Evolutionary conservation across 2,888 invertebrate genomes (phyloP).

Genomic region (Melinaea marsaeus): DNA sequence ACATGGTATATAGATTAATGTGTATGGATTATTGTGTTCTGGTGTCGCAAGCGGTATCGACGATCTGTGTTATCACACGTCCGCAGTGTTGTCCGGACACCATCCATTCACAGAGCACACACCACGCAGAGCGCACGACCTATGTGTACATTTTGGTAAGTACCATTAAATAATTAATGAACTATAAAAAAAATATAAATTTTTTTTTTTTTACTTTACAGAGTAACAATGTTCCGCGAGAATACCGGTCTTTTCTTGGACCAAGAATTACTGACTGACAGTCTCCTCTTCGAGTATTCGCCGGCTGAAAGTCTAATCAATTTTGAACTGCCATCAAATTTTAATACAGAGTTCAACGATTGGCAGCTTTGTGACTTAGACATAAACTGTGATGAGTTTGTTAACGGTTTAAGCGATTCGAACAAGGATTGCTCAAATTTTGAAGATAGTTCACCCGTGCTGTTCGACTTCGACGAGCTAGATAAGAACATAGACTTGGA

Average conservation of each 20-base stretch:
- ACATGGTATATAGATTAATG: slow-evolving; percentile 35
- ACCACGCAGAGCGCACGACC: slow-evolving; percentile 46
- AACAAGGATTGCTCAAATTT: slow-evolving; percentile 53
- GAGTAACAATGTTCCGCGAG: slow-evolving; percentile 60
- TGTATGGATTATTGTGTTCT: slow-evolving; percentile 9
- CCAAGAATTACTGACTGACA: slow-evolving; percentile 60
- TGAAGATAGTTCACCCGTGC: slow-evolving; percentile 46
- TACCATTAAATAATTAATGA: slow-evolving; percentile 10
- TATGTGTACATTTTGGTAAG: slow-evolving; percentile 25
- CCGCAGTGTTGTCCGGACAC: slow-evolving; percentile 63
- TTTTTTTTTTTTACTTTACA: slow-evolving; percentile 39
- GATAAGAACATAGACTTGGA: slow-evolving; percentile 63
- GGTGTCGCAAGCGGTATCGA: slow-evolving; percentile 43
- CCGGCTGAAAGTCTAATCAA: slow-evolving; percentile 70
- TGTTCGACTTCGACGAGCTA: slow-evolving; percentile 65
- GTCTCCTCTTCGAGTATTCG: slow-evolving; percentile 65
- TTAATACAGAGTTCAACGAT: slow-evolving; percentile 51
- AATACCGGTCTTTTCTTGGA: slow-evolving; percentile 51
- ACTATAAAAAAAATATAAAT: background rate
- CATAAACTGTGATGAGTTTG: slow-evolving; percentile 62
- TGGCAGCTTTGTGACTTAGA: slow-evolving; percentile 65
- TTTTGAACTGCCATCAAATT: slow-evolving; percentile 59
- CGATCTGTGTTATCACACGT: slow-evolving; percentile 69
- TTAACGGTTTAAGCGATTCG: slow-evolving; percentile 51
- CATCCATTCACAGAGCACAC: slow-evolving; percentile 57